phyloP scores from a whole-genome alignment of 2,888 invertebrate species.

The Eupithecia subfuscata region DNA sequence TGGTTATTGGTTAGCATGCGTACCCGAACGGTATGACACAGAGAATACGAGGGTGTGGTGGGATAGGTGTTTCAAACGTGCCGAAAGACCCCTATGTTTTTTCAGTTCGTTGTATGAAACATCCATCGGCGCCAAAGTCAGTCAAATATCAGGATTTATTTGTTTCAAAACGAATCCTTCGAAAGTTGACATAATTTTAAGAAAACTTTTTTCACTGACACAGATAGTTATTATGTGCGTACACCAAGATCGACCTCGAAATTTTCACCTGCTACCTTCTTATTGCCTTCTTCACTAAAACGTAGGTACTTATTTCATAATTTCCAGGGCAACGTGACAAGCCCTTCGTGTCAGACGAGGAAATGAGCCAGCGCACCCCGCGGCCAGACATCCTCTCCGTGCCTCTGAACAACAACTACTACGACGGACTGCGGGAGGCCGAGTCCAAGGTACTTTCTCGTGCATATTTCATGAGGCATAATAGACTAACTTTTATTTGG shows the following conservation, averaged over 20 bases:
- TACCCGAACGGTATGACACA: too few species aligned
- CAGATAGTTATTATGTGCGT: too few species aligned
- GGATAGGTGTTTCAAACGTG: background rate
- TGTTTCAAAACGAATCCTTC: background rate
- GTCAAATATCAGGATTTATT: background rate
- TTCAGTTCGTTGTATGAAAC: background rate
- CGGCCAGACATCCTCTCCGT: constrained; percentile 87
- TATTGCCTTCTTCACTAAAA: background rate
- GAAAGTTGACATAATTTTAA: background rate
- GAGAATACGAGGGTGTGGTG: too few species aligned
- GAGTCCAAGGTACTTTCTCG: constrained; percentile 63
- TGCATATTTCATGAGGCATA: too few species aligned
- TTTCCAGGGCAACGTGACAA: constrained; percentile 86
- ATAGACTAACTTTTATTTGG: too few species aligned
- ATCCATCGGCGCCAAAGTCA: background rate
- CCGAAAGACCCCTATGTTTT: background rate
- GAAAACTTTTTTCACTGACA: background rate
- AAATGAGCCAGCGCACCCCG: constrained; percentile 87
- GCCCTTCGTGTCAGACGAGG: constrained; percentile 87
- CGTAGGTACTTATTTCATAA: background rate
- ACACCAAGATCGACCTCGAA: too few species aligned
- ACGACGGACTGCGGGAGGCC: constrained; percentile 70
- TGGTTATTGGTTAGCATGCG: too few species aligned
- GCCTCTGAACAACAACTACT: constrained; percentile 76
- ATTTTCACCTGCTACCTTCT: too few species aligned